Conservation (phyloP, 35 echinoderm and acorn worm species). For the Amphiura filiformis region DNA sequence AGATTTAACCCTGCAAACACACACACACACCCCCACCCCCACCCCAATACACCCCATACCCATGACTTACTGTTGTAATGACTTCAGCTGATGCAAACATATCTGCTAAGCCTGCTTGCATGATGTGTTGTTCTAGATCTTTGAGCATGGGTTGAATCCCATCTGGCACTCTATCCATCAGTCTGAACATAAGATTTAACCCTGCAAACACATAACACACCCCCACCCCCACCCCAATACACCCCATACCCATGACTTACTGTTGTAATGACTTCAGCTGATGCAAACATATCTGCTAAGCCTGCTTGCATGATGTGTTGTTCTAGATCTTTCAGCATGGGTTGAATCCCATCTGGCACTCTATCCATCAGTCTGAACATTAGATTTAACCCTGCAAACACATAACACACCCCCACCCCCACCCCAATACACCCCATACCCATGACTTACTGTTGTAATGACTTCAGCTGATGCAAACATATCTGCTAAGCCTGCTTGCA, state of each 20-base stretch:
- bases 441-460: slow-evolving; percentile 84
- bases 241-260: no score
- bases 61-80: slow-evolving; percentile 93
- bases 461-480: slow-evolving; percentile 95
- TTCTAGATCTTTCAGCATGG: slow-evolving; percentile 93
- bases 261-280: slow-evolving; percentile 90
- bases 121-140: slow-evolving; percentile 95
- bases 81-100: slow-evolving; percentile 94
- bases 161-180: slow-evolving; percentile 94
- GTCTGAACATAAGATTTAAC: slow-evolving; percentile 90
- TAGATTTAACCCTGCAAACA: slow-evolving; percentile 67
- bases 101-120: slow-evolving; percentile 88
- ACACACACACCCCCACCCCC: no score
- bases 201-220: no score
- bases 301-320: slow-evolving; percentile 94
- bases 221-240: no score
- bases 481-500: slow-evolving; percentile 90
- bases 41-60: no score
- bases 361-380: slow-evolving; percentile 98
- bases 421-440: no score
- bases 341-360: slow-evolving; percentile 90
- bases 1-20: slow-evolving; percentile 82
- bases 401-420: no score
- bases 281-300: slow-evolving; percentile 92
- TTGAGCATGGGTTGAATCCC: slow-evolving; percentile 92